Evolutionary conservation across 2,113 vertebrate genomes (phyloP).

Genomic region (Shinisaurus crocodilurus): DNA sequence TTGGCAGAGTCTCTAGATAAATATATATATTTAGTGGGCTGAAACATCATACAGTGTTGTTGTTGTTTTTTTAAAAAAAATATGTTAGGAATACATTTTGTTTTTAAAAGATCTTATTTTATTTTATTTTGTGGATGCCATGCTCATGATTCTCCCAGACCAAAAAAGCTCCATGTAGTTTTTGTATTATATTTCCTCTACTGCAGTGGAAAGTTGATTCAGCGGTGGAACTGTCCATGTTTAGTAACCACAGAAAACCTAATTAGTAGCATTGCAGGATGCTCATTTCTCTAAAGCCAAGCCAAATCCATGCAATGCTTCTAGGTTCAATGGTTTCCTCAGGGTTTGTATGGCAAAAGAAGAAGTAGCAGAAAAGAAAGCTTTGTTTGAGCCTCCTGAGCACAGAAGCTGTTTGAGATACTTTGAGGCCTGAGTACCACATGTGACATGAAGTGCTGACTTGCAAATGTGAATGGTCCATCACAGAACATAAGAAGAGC

Average conservation of each 20-base stretch:
- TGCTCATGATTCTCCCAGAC: neutral
- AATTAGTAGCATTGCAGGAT: conserved; percentile 38
- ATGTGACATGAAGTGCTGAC: neutral
- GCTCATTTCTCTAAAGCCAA: conserved; percentile 11
- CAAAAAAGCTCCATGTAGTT: neutral
- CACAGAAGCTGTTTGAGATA: neutral
- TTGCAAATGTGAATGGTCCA: neutral
- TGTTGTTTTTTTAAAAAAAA: conserved; percentile 6
- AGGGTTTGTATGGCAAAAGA: neutral
- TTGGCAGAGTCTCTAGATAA: conserved; percentile 16
- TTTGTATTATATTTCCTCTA: neutral
- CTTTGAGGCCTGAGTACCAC: neutral
- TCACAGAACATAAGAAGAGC: no score
- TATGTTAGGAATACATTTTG: neutral
- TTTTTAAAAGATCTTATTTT: conserved; percentile 7
- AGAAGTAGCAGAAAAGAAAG: neutral
- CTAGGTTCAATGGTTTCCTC: conserved; percentile 11
- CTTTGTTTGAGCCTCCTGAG: neutral
- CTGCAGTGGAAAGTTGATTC: conserved; percentile 12
- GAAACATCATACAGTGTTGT: neutral
- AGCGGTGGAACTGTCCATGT: conserved; percentile 1
- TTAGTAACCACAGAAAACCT: neutral
- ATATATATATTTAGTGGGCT: neutral
- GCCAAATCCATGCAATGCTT: conserved; percentile 31
- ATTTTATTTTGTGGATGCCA: neutral